phyloP scores from a whole-genome alignment of 2,797 vertebrate genomes.

The Spea hammondii region DNA sequence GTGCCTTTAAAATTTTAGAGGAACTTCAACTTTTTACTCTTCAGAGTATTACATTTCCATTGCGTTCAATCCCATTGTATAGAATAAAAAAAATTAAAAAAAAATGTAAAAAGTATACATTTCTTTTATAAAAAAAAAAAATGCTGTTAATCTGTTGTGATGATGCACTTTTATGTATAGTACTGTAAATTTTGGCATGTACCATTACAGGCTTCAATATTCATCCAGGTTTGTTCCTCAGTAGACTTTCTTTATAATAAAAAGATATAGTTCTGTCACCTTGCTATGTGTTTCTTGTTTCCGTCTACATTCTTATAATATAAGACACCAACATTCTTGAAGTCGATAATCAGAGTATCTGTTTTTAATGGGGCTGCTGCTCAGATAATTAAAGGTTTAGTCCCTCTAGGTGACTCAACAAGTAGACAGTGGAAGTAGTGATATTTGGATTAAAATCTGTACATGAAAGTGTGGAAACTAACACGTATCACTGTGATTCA shows the following conservation, averaged over 20 bases:
- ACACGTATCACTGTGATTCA: too few relatives aligned
- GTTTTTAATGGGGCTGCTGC: too few relatives aligned
- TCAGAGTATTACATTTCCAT: constrained; percentile 71
- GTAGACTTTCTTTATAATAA: constrained; percentile 94
- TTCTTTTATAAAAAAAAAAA: constrained; percentile 66
- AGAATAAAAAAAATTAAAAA: constrained; percentile 65
- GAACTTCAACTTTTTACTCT: constrained; percentile 81
- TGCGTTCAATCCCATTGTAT: constrained; percentile 58
- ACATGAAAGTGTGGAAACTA: too few relatives aligned
- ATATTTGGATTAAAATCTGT: too few relatives aligned
- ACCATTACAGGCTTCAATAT: constrained; percentile 84
- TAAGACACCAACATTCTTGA: neutral
- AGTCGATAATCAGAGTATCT: too few relatives aligned
- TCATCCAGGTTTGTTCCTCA: constrained; percentile 79
- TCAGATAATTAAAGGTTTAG: too few relatives aligned
- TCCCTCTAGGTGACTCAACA: too few relatives aligned
- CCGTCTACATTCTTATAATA: neutral
- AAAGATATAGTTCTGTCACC: constrained; percentile 81
- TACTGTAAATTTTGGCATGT: constrained; percentile 97
- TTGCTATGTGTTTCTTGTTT: neutral
- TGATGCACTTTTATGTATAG: constrained; percentile 96
- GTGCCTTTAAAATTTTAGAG: constrained; percentile 97
- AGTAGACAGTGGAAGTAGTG: too few relatives aligned
- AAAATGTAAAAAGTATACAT: constrained; percentile 55
- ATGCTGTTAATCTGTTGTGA: constrained; percentile 87